phyloP scores from a whole-genome alignment of 1,140 invertebrate genomes.

The Pseudomyrmex concolor region DNA sequence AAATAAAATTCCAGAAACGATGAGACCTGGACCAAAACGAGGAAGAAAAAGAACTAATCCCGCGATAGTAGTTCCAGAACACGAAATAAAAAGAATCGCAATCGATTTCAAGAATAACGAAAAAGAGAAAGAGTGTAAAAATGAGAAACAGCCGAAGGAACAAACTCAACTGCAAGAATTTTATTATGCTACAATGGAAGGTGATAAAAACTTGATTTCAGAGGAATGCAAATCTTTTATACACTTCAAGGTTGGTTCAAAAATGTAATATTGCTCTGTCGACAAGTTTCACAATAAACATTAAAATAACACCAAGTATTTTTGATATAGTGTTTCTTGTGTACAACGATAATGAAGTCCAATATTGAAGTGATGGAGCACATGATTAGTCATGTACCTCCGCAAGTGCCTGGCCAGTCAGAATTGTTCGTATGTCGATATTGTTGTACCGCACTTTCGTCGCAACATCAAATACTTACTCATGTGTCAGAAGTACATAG shows the following conservation, averaged over 20 bases:
- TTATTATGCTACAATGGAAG: conserved; percentile 82
- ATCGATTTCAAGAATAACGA: conserved; percentile 65
- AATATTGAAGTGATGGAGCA: conserved; percentile 89
- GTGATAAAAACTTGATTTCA: conserved; percentile 71
- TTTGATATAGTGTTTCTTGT: conserved; percentile 87
- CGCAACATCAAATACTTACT: conserved; percentile 80
- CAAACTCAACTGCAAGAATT: conserved; percentile 79
- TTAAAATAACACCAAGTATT: conserved; percentile 61
- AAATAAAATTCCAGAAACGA: conserved; percentile 50
- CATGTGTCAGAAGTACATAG: conserved; percentile 82
- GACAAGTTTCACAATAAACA: not conserved
- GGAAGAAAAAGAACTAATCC: conserved; percentile 79
- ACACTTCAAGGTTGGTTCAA: conserved; percentile 75
- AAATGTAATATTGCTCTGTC: not conserved
- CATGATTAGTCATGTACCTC: conserved; percentile 88
- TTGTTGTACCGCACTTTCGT: conserved; percentile 82
- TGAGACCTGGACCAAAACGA: conserved; percentile 76
- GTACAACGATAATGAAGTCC: conserved; percentile 86
- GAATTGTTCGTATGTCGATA: conserved; percentile 82
- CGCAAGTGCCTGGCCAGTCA: conserved; percentile 79
- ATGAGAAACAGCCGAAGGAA: conserved; percentile 73
- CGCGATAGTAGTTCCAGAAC: conserved; percentile 57
- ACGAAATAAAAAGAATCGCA: conserved; percentile 71
- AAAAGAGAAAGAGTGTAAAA: conserved; percentile 38
- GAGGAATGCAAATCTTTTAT: conserved; percentile 75